Base-by-base conservation (phyloP, 2,113 vertebrate species). In the Mustela lutreola region DNA sequence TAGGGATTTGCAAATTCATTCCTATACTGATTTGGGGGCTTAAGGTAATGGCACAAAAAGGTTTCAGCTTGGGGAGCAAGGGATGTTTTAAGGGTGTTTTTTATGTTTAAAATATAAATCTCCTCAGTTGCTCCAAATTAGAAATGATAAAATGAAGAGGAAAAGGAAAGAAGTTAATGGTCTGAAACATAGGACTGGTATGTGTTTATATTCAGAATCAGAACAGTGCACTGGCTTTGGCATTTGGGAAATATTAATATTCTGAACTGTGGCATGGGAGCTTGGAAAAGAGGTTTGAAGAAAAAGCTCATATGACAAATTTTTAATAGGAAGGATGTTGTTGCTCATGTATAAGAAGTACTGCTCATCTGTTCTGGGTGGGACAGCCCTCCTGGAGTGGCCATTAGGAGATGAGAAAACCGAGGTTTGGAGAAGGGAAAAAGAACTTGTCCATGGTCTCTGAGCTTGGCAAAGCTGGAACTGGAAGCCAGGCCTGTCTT, bases 91-190 rank as follows among this genome's bases (percentile, higher is more conserved):
- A 63, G 80, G 70, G 62, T 95, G 31, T 92, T 91, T 94, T 75
- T 95, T 94, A 28, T 96, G 90, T 97, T 95, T 95, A 92, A 96
- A 97, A 98, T 95, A 94, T 58, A 62, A 97, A 53, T 96, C 86
- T 82, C 58, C 80, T 91, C 84, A 65, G 65, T 92, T 94, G 84
- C 92, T 97, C 53, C 83, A 92, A 71, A 91, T 97, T 94, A 94
- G 85, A 97, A 97, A 86, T 80, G 48, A 96, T 93, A 90, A 80
- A 92, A 92, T 92, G 88, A 84, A 96, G 92, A 95, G 67, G 45
- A 92, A 97, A 94, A 94, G 96, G 79, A 93, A 93, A 92, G 94
- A 84, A 36, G 89, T 83, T 98, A 91, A 97, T 97, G 95, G 82
- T 82, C 93, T 97, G 93, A 91, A 94, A 97, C 91, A 9, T 58